These are phyloP conservation scores for Keiferia lycopersicella DNA, from an alignment of 2,888 invertebrate genomes.

Conservation along the genomic window DNA sequence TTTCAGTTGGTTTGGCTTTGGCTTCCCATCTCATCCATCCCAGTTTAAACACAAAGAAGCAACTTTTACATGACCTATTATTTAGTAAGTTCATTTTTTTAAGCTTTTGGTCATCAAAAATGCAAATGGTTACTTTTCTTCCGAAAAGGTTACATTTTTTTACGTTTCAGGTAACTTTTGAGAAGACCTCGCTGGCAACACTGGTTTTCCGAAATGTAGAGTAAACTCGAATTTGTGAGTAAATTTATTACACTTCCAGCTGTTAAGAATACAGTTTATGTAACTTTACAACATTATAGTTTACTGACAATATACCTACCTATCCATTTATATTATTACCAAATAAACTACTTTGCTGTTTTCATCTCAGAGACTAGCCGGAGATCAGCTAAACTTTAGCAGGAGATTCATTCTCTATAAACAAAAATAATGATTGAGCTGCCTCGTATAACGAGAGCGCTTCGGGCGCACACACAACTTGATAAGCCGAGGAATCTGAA, in stretches of 20 bases:
- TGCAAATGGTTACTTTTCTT: no score
- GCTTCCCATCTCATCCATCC: no score
- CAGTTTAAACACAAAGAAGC: no score
- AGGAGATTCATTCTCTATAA: not conserved
- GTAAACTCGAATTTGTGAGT: not conserved
- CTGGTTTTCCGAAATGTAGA: constrained; percentile 3
- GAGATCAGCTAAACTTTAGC: not conserved
- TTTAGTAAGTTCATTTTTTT: no score
- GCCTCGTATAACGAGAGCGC: constrained; percentile 84
- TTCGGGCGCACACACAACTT: constrained; percentile 83
- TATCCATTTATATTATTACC: not conserved
- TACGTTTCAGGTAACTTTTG: no score
- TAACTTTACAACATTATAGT: not conserved
- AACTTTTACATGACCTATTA: no score
- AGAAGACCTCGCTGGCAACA: no score
- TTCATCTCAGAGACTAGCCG: not conserved
- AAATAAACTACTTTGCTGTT: not conserved
- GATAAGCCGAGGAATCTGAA: constrained; percentile 73
- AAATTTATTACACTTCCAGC: not conserved
- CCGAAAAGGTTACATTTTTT: no score
- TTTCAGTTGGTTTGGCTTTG: no score
- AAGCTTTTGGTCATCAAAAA: no score
- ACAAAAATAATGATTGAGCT: constrained; percentile 59
- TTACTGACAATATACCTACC: not conserved
- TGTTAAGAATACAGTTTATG: not conserved